Percentiles rank a stretch among this genome's conserved stretches.
phyloP scores from a whole-genome alignment of 2,797 vertebrate genomes.

The Notamacropus eugenii region DNA sequence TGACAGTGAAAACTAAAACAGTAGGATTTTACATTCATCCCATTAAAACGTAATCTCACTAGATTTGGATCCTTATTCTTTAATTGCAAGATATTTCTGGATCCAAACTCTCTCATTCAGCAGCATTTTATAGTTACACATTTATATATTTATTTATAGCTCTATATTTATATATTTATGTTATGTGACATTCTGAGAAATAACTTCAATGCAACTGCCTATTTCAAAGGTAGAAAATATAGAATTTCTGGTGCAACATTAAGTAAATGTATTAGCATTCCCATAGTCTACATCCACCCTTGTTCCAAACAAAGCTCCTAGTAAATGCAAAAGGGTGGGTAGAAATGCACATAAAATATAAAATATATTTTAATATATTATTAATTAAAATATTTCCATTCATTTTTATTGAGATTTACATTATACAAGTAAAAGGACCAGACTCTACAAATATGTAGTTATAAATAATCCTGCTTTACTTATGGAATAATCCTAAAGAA shows the following conservation, averaged over 20 bases:
- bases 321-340: not conserved
- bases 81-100: not conserved
- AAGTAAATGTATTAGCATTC: not conserved
- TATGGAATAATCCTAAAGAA: not conserved
- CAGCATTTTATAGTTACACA: not conserved
- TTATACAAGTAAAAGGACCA: not conserved
- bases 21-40: not conserved
- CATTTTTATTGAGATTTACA: not conserved
- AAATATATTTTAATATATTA: not conserved
- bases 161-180: not conserved
- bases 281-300: not conserved
- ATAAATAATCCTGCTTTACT: not conserved
- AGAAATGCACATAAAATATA: no score
- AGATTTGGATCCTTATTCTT: not conserved
- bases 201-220: slow-evolving; percentile 17
- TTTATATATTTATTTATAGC: not conserved
- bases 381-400: not conserved
- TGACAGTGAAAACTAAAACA: not conserved
- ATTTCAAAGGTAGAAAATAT: not conserved
- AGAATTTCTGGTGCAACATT: not conserved
- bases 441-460: not conserved
- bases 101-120: not conserved
- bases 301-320: not conserved
- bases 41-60: not conserved
- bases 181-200: slow-evolving; percentile 23